Base-by-base conservation (phyloP, 1,140 invertebrate genomes). In the Drosophila aff. region DNA sequence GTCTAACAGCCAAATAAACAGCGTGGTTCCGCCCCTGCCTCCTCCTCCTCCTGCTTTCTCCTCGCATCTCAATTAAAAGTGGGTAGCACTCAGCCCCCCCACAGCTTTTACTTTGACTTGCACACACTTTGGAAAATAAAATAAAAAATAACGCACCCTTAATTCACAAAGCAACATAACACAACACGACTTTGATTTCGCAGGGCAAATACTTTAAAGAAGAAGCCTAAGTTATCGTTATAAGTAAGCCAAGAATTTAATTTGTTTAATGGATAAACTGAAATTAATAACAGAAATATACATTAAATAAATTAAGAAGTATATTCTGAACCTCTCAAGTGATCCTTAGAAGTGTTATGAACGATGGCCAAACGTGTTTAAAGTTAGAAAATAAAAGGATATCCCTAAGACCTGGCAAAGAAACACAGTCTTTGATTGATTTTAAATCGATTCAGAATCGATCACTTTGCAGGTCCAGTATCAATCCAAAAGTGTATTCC, bases 1-100 rank as follows among this genome's bases (percentile, higher is more conserved):
- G 46, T 67, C 74, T 60, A 84, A 81, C 77, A 80, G 73, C 47
- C 57, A 77, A 81, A 80, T 83, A 87, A 80, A 82, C 72, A 77
- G 65, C 55, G 40, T 15, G 43, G 36, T 41, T 33, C 21, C 52
- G 67, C 52, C 44, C 43, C 46, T 16, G 13, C 36, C 49, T 46
- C 40, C 18, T 33, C 28, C 26, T 43, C n/a, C 26, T 28, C 23
- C 28, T 44, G 16, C 26, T 31, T 5, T 18, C 13, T 23, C 21
- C 38, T 40, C n/a, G 31, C 52, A 43, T 43, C 75, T 64, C 41
- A 66, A 82, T 79, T 78, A 78, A 78, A 78, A 78, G 52, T 15
- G 64, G 10, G 16, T 40, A 23, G 36, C 60, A 65, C 47, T 65
- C 28, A 65, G 21, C 15, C 16, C 10, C 41, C 10, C 33, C 31